Evolutionary conservation across 2,888 invertebrate genomes (phyloP), one percentile per base, ranked within the genome.

Genomic region (Ophioninae sp.): DNA sequence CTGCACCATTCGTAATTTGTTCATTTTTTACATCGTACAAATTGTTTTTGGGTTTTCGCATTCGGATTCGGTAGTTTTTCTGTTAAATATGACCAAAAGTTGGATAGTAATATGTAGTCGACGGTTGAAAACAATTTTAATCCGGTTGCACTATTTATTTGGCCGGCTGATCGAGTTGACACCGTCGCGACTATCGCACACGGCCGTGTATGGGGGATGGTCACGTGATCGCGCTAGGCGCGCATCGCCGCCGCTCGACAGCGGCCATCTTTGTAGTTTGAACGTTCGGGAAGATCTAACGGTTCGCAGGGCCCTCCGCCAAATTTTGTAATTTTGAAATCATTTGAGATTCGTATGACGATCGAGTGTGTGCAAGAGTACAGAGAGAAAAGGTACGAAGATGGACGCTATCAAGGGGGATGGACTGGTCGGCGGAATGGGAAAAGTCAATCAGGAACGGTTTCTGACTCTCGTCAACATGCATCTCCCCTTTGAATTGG

Each of bases 401-500:
- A 91, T 91, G 91, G 91, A 90, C 83, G 93, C 92, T 84, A 93
- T 93, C 70, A 93, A 93, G 44, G 90, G 91, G 62, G 90, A n/a
- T 92, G 67, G 95, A 96, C 89, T 93, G 94, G 96, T 96, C 86
- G 95, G 96, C 90, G 95, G 95, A 93, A 95, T 97, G 93, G 95
- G 96, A 88, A 94, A 95, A 89, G 96, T 96, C 91, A 97, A 97
- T 94, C 95, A 96, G 79, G 98, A 98, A 89, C 97, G 98, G 92
- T 98, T 96, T 93, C 95, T 96, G 88, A 97, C 96, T 41, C 94
- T 98, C 91, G 97, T 98, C 88, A 96, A 97, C 90, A 98, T 98
- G 98, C 98, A 98, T 94, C 94, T 98, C 90, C 98, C 98, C 8
- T 98, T 98, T 93, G 95, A 97, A 89, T 94, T 98, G 89, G 97